Evolutionary conservation across 1,140 invertebrate species (phyloP).

Genomic region (Drosophila mauritiana): DNA sequence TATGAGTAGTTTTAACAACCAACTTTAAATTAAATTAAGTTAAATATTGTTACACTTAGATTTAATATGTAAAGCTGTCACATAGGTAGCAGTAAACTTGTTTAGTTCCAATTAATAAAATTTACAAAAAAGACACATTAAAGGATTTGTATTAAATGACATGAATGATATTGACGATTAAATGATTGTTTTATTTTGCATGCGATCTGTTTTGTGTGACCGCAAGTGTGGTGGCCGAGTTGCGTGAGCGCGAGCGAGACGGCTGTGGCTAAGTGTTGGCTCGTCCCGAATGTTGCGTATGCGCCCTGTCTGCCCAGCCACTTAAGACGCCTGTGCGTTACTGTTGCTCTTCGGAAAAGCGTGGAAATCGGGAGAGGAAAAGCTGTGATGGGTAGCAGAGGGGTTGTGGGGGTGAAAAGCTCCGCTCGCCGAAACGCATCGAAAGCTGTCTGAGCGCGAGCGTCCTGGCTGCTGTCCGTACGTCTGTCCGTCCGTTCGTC

Average conservation of each 20-base stretch:
- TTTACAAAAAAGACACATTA: no score
- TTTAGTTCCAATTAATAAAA: no score
- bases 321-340: constrained; percentile 14
- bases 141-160: no score
- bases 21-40: no score
- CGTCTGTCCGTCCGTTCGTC: not conserved
- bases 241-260: not conserved
- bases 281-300: constrained; percentile 41
- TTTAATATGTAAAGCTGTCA: no score
- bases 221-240: not conserved
- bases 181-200: not conserved
- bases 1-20: no score
- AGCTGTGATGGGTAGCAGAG: not conserved
- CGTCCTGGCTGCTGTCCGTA: constrained; percentile 24
- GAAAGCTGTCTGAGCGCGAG: constrained; percentile 36
- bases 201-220: not conserved
- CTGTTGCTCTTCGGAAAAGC: constrained; percentile 25
- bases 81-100: no score
- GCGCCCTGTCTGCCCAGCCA: constrained; percentile 28
- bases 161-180: no score
- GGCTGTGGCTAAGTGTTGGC: not conserved
- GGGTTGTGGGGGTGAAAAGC: constrained; percentile 17
- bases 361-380: not conserved
- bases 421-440: constrained; percentile 3
- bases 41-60: no score